Evolutionary conservation across 2,888 invertebrate genomes (phyloP).

Genomic region (Poecilus cupreus): DNA sequence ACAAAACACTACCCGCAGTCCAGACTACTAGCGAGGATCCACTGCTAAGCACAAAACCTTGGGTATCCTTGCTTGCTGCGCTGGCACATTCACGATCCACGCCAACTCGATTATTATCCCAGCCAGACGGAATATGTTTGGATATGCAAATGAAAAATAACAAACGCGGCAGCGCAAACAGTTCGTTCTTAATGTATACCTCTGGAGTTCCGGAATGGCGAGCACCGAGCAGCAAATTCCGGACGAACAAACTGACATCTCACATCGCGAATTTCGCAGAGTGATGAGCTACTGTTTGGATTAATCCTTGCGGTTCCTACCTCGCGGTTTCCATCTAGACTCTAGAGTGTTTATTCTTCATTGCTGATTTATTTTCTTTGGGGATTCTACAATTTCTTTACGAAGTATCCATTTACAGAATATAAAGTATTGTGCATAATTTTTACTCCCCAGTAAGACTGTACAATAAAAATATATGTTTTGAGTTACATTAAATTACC

Average conservation of each 20-base stretch:
- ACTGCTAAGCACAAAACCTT: too few relatives aligned
- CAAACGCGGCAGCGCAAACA: slow-evolving; percentile 27
- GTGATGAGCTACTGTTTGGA: neutral
- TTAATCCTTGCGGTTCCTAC: neutral
- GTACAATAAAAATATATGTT: too few relatives aligned
- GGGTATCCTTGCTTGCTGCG: too few relatives aligned
- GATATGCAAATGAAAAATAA: slow-evolving; percentile 47
- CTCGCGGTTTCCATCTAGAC: neutral
- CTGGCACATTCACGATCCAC: neutral
- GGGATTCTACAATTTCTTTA: neutral
- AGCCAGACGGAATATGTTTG: slow-evolving; percentile 39
- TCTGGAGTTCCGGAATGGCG: neutral
- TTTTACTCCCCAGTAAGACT: too few relatives aligned
- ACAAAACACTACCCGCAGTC: too few relatives aligned
- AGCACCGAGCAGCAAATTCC: neutral
- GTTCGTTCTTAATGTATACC: slow-evolving; percentile 15
- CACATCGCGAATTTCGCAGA: neutral
- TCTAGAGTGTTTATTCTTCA: too few relatives aligned
- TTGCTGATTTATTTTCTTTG: neutral
- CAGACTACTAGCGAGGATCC: too few relatives aligned
- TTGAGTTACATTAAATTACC: too few relatives aligned
- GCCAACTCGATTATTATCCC: slow-evolving; percentile 21
- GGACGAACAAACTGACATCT: neutral
- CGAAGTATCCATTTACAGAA: too few relatives aligned
- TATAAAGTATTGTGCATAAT: too few relatives aligned